Evolutionary conservation across 1,140 invertebrate species (phyloP).

Genomic region (Palaemon carinicauda): DNA sequence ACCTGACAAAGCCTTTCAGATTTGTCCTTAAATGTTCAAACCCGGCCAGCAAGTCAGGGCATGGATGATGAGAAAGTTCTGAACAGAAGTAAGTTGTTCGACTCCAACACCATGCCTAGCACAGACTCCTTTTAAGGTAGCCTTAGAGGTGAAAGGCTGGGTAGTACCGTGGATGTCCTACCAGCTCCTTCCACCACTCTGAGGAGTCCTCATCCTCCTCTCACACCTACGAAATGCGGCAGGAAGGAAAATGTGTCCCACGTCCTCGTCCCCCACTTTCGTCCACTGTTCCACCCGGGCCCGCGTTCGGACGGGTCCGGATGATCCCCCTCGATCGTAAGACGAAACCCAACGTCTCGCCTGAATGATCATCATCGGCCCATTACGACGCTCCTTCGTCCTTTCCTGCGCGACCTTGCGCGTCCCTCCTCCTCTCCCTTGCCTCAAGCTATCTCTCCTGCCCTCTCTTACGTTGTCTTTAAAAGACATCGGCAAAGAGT

Average conservation of each 20-base stretch:
- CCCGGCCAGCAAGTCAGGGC: constrained; percentile 32
- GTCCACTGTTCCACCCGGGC: constrained; percentile 20
- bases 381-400: constrained; percentile 34
- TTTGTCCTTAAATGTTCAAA: constrained; percentile 34
- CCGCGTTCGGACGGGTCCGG: neutral
- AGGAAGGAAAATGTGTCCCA: constrained; percentile 43
- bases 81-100: constrained; percentile 18
- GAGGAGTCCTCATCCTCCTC: neutral
- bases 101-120: constrained; percentile 34
- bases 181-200: neutral
- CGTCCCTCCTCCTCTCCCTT: constrained; percentile 50
- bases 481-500: constrained; percentile 54
- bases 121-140: constrained; percentile 36
- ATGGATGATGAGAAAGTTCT: constrained; percentile 11
- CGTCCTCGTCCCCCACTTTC: constrained; percentile 36
- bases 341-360: constrained; percentile 35
- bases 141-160: constrained; percentile 26
- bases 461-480: constrained; percentile 54
- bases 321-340: constrained; percentile 25
- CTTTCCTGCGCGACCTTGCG: constrained; percentile 40
- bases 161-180: constrained; percentile 25
- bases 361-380: constrained; percentile 22
- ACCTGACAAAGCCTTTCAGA: constrained; percentile 44
- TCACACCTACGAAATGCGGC: constrained; percentile 37
- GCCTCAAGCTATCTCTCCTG: constrained; percentile 53